Percentiles rank a stretch among this genome's conserved stretches.
These are phyloP conservation scores for Acanthurus tractus DNA, from an alignment of 2,797 vertebrate species.

Conservation along the genomic window DNA sequence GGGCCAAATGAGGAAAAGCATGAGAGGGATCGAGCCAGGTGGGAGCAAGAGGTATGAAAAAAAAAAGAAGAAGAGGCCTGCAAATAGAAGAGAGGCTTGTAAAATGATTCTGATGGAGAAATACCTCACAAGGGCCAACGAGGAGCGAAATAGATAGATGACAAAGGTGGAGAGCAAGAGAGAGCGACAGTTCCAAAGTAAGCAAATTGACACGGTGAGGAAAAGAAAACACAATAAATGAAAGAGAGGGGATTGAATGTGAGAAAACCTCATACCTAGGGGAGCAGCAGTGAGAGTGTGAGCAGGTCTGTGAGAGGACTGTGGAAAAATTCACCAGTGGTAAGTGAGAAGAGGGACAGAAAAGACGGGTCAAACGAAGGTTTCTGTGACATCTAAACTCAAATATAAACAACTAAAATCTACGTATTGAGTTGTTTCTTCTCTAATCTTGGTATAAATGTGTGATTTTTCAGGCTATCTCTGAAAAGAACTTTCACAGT, in stretches of 20 bases:
- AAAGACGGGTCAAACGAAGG: background rate
- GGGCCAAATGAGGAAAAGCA: constrained; percentile 37
- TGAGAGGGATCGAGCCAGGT: background rate
- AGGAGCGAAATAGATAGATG: constrained; percentile 19
- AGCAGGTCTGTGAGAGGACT: constrained; percentile 32
- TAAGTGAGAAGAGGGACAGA: constrained; percentile 10
- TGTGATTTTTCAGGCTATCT: background rate
- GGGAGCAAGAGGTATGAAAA: background rate
- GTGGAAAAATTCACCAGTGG: constrained; percentile 1
- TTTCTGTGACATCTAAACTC: background rate
- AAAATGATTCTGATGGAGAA: constrained; percentile 27
- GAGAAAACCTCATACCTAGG: constrained; percentile 35
- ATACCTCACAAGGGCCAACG: background rate
- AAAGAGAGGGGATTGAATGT: constrained; percentile 42
- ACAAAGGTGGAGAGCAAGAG: background rate
- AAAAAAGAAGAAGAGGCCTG: constrained; percentile 7
- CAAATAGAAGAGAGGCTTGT: constrained; percentile 23
- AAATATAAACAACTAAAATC: background rate
- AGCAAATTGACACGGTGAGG: constrained; percentile 15
- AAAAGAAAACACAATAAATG: constrained; percentile 40
- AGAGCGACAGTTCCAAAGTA: constrained; percentile 17
- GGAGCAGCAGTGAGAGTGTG: constrained; percentile 22
- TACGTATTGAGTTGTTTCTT: too few species aligned
- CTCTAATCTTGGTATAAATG: too few species aligned
- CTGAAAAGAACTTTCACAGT: background rate